Evolutionary conservation across 2,113 vertebrate genomes (phyloP), one percentile per base, ranked within the genome.

Genomic region (Morone saxatilis): DNA sequence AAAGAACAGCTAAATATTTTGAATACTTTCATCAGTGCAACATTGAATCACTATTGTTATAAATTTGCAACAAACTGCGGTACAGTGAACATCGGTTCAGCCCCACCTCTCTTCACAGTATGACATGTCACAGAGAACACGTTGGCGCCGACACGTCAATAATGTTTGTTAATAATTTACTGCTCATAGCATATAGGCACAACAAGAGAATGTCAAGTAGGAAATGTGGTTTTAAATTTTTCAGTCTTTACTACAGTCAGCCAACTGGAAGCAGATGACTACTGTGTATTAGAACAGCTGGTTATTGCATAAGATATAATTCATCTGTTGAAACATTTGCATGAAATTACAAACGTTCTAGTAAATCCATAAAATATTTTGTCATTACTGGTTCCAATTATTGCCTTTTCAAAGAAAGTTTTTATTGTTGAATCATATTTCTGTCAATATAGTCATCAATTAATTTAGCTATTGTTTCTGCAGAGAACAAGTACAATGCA

Each of bases 111-210:
- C 31, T 43, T 80, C 53, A 47, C 38, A 65, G 73, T 19, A 31
- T 50, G 47, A 76, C 20, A 56, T 51, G 22, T 79, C 75, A 63
- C 45, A 47, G 22, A 57, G 53, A 87, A 77, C 19, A 48, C 40
- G 40, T 60, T 70, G 10, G 54, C 54, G 6, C 75, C 7, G 0
- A 77, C 41, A 62, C 14, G 0, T 84, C 60, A 67, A 54, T 61
- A 78, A 81, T 65, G 65, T 47, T 31, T 53, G 14, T 79, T 69
- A 72, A 76, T 85, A 85, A 80, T 83, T 78, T 36, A 80, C 13
- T 8, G 17, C 62, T 74, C 16, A 6, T 1, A 3, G 54, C 62
- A 70, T 40, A 71, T 7, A 76, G 63, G 53, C 16, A 43, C 57
- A 57, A 50, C 4, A 51, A 62, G 59, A 65, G 36, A 63, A 14